These are phyloP conservation scores for Hippopotamyrus pictus DNA, from an alignment of 2,797 vertebrate genomes.

Conservation along the genomic window DNA sequence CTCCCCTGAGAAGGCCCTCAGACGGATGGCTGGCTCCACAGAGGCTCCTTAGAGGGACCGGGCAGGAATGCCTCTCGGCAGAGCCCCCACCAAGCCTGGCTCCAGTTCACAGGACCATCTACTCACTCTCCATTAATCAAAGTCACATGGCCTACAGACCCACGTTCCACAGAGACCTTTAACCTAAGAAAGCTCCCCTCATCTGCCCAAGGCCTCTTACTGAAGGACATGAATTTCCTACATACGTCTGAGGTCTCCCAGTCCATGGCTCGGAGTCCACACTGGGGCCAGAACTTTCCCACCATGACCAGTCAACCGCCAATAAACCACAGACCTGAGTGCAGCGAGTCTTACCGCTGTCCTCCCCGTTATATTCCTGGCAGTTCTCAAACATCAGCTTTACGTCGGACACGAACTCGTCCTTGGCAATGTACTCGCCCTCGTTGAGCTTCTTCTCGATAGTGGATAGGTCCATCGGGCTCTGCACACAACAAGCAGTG, in stretches of 20 bases:
- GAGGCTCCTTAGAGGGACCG: conserved; percentile 46
- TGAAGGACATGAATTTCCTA: background rate
- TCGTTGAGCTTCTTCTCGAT: conserved; percentile 92
- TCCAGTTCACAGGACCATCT: conserved; percentile 55
- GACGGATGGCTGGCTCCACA: conserved; percentile 67
- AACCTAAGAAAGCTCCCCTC: conserved; percentile 14
- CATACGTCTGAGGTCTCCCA: background rate
- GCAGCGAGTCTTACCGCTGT: conserved; percentile 75
- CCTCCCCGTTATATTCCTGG: conserved; percentile 90
- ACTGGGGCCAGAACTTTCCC: background rate
- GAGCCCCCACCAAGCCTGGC: conserved; percentile 50
- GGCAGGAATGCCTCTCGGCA: conserved; percentile 68
- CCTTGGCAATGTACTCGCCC: conserved; percentile 86
- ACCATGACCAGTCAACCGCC: background rate
- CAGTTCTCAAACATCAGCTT: conserved; percentile 98
- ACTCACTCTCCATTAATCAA: conserved; percentile 75
- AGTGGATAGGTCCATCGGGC: conserved; percentile 96
- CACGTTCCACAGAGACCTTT: conserved; percentile 39
- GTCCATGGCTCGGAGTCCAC: background rate
- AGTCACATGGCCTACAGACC: conserved; percentile 55
- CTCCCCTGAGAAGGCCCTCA: conserved; percentile 55
- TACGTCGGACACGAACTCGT: conserved; percentile 88
- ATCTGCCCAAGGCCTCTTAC: background rate
- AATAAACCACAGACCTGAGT: background rate
- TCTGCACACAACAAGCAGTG: conserved; percentile 51